phyloP scores from a whole-genome alignment of 37 sponge, comb jelly and placozoan genomes.

The Ephydatia muelleri region DNA sequence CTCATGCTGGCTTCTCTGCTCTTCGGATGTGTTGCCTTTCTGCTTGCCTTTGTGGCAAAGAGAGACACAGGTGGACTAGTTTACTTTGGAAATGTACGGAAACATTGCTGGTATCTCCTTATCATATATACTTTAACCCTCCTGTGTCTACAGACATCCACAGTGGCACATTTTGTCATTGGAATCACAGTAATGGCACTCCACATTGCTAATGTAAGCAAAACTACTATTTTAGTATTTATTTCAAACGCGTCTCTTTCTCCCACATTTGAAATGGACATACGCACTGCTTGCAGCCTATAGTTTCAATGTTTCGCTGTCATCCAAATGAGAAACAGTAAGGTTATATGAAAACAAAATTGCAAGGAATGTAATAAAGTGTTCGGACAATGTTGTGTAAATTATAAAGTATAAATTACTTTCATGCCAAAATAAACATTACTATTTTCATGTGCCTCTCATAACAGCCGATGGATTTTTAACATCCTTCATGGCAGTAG shows the following conservation, averaged over 20 bases:
- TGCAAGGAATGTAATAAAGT: too few species aligned
- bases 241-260: neutral
- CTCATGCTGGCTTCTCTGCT: conserved; percentile 37
- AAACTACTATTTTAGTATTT: neutral
- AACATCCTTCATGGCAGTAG: conserved; percentile 25
- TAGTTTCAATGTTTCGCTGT: conserved; percentile 33
- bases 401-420: too few species aligned
- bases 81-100: neutral
- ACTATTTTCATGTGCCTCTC: too few species aligned
- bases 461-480: conserved; percentile 38
- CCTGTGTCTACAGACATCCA: neutral
- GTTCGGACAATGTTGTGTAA: too few species aligned
- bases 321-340: neutral
- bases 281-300: conserved; percentile 37
- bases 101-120: neutral
- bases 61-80: conserved; percentile 3
- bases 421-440: too few species aligned
- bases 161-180: conserved; percentile 36
- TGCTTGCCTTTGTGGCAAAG: conserved; percentile 23
- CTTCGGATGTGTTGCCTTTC: conserved; percentile 17
- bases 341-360: neutral
- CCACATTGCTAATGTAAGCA: conserved; percentile 43
- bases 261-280: too few species aligned
- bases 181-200: conserved; percentile 31
- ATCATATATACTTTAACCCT: neutral